Evolutionary conservation across 2,113 vertebrate species (phyloP).

Genomic region (Halcyon malimbica): DNA sequence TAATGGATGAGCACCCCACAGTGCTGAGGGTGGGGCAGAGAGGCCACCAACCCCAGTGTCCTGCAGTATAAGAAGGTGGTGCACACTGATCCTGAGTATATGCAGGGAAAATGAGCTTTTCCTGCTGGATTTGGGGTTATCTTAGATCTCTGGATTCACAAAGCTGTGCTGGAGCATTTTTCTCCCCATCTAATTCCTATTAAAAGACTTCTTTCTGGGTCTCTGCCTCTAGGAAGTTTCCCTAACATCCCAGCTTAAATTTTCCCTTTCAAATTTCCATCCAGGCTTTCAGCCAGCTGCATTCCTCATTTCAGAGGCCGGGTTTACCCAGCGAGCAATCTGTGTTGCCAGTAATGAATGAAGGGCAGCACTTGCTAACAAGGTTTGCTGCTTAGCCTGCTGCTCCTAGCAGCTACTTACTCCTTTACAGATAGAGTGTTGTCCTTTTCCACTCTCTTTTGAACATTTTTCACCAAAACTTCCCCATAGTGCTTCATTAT

Average conservation of each 20-base stretch:
- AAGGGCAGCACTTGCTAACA: background rate
- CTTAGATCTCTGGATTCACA: background rate
- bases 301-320: background rate
- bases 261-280: background rate
- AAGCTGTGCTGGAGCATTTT: background rate
- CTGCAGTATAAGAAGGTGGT: background rate
- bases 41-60: background rate
- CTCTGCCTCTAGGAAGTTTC: background rate
- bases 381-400: background rate
- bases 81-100: background rate
- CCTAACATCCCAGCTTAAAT: background rate
- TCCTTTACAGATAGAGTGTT: conserved; percentile 73
- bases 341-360: background rate
- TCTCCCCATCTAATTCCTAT: background rate
- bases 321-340: background rate
- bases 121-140: background rate
- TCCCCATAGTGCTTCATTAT: conserved; percentile 80
- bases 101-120: background rate
- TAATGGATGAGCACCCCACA: background rate
- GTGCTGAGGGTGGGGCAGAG: background rate
- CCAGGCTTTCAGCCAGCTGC: background rate
- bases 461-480: conserved; percentile 69
- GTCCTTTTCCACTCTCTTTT: conserved; percentile 44
- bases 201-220: background rate
- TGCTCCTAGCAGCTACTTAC: conserved; percentile 69